Evolutionary conservation across 2,888 invertebrate genomes (phyloP).

Genomic region (Blastobasis adustella): DNA sequence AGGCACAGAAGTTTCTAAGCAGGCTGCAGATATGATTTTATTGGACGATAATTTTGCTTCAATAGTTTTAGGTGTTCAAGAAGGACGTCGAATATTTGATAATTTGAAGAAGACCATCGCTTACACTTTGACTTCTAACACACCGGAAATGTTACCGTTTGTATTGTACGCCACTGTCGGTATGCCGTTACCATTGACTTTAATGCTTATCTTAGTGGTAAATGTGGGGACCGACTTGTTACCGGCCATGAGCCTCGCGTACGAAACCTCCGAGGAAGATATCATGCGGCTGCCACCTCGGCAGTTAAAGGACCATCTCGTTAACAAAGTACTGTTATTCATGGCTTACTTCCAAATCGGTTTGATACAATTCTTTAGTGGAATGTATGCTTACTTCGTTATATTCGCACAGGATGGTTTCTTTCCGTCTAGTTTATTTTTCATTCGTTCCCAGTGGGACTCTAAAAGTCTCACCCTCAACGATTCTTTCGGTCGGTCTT

Average conservation of each 20-base stretch:
- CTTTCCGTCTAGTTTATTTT: conserved; percentile 78
- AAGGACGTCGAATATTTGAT: conserved; percentile 88
- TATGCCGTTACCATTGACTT: conserved; percentile 82
- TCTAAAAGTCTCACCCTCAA: conserved; percentile 65
- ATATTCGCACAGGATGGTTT: conserved; percentile 88
- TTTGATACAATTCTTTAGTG: conserved; percentile 87
- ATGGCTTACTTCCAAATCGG: conserved; percentile 92
- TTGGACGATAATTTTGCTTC: conserved; percentile 93
- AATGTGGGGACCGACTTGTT: conserved; percentile 87
- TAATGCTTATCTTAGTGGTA: conserved; percentile 78
- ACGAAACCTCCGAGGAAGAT: conserved; percentile 84
- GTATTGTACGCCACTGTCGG: conserved; percentile 81
- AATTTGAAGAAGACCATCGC: conserved; percentile 91
- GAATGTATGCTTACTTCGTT: conserved; percentile 86
- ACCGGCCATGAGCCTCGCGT: conserved; percentile 86
- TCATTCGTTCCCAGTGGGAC: conserved; percentile 84
- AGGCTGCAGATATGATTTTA: conserved; percentile 93
- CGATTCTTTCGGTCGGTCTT: conserved; percentile 85
- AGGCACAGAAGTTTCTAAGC: conserved; percentile 87
- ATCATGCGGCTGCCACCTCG: conserved; percentile 80
- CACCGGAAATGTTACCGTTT: conserved; percentile 90
- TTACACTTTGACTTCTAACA: conserved; percentile 88
- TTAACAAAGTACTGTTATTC: conserved; percentile 78
- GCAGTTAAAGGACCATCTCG: conserved; percentile 69
- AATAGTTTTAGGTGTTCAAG: conserved; percentile 89